These are phyloP conservation scores for Agrochola circellaris DNA, from an alignment of 2,888 invertebrate genomes.

Conservation along the genomic window DNA sequence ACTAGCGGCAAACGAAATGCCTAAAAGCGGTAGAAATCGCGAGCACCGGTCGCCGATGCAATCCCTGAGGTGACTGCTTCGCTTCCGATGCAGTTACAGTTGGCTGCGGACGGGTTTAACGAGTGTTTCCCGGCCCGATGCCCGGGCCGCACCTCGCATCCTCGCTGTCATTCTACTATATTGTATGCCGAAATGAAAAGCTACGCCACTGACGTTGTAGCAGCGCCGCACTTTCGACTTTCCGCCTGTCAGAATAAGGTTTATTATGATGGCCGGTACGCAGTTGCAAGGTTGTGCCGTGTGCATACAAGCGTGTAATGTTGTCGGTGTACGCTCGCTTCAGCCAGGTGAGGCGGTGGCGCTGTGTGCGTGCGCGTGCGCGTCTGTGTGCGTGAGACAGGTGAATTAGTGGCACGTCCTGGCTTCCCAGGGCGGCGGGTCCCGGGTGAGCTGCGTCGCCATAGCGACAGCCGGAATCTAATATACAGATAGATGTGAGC, in stretches of 20 bases:
- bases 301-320: constrained; percentile 80
- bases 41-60: constrained; percentile 65
- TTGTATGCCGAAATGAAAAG: constrained; percentile 71
- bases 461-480: constrained; percentile 83
- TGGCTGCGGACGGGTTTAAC: constrained; percentile 75
- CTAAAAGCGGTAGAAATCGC: constrained; percentile 72
- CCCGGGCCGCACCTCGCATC: constrained; percentile 75
- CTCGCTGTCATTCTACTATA: constrained; percentile 72
- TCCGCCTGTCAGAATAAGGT: constrained; percentile 74
- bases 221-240: constrained; percentile 63
- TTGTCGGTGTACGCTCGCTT: constrained; percentile 73
- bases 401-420: constrained; percentile 80
- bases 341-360: constrained; percentile 71
- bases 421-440: constrained; percentile 76
- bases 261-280: constrained; percentile 65
- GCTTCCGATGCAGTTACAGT: constrained; percentile 80
- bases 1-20: constrained; percentile 71
- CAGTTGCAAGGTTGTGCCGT: constrained; percentile 75
- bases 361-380: constrained; percentile 45
- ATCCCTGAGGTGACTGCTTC: constrained; percentile 75
- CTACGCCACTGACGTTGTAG: constrained; percentile 56
- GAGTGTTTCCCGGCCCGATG: constrained; percentile 78
- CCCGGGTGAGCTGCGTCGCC: constrained; percentile 83
- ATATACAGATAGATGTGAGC: constrained; percentile 74
- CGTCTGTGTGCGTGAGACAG: constrained; percentile 79